phyloP scores from a whole-genome alignment of 2,888 invertebrate species.

The Labia minor region DNA sequence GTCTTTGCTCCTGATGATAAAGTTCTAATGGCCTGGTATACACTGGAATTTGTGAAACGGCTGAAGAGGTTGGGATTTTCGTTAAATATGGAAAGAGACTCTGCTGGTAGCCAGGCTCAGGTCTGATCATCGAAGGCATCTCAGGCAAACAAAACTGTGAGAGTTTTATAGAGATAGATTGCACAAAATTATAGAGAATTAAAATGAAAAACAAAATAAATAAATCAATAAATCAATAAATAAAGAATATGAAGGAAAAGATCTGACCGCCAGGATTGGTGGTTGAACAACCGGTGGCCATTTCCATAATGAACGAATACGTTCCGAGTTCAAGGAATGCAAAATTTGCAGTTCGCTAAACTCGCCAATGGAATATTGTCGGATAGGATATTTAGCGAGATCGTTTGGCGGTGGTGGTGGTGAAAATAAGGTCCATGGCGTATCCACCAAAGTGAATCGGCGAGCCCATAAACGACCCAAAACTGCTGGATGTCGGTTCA shows the following conservation, averaged over 20 bases:
- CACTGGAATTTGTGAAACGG: not conserved
- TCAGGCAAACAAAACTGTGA: not conserved
- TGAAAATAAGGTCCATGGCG: not conserved
- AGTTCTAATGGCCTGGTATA: not conserved
- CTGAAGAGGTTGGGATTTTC: not conserved
- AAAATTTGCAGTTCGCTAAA: not conserved
- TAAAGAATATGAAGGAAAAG: not conserved
- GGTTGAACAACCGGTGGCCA: slow-evolving; percentile 1
- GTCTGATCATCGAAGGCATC: not conserved
- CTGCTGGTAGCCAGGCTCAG: not conserved
- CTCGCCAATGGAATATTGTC: not conserved
- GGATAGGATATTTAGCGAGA: not conserved
- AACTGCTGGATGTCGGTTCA: not conserved
- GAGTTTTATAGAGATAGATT: not conserved
- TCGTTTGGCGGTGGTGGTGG: not conserved
- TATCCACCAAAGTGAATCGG: not conserved
- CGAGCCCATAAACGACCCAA: not conserved
- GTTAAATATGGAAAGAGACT: not conserved
- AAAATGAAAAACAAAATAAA: no score
- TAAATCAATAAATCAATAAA: no score
- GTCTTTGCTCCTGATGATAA: not conserved
- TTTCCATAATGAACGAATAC: not conserved
- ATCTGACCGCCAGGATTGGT: not conserved
- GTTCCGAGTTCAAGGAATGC: not conserved
- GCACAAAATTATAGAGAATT: no score